Evolutionary conservation across 2,113 vertebrate genomes (phyloP).

Genomic region (Podiceps cristatus): DNA sequence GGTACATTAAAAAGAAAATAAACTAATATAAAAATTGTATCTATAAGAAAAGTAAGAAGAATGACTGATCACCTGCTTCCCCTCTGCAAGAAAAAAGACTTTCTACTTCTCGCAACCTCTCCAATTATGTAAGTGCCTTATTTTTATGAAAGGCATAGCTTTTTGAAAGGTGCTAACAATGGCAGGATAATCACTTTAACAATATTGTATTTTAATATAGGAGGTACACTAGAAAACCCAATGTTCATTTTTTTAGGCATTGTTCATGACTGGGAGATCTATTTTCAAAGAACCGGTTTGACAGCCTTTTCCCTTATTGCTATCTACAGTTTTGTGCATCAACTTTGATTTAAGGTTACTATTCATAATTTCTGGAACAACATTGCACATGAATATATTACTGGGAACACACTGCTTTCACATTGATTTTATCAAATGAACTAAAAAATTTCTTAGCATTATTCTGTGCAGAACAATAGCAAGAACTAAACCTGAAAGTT

Average conservation of each 20-base stretch:
- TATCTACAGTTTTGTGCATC: neutral
- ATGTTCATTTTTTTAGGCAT: neutral
- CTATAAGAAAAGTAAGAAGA: neutral
- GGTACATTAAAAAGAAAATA: neutral
- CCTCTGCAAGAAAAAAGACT: neutral
- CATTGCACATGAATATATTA: neutral
- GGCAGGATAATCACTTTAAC: neutral
- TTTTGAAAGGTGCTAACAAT: neutral
- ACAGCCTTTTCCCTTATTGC: neutral
- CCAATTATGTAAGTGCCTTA: neutral
- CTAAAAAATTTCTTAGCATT: neutral
- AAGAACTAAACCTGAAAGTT: neutral
- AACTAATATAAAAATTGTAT: neutral
- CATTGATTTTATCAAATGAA: neutral
- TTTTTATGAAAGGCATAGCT: neutral
- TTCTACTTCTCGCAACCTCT: neutral
- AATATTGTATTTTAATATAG: neutral
- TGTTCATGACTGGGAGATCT: neutral
- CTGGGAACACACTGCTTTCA: neutral
- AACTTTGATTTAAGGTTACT: neutral
- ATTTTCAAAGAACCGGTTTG: neutral
- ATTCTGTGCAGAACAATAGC: neutral
- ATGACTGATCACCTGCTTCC: neutral
- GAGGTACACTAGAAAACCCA: neutral
- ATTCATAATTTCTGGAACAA: neutral